Base-by-base conservation (phyloP, 2,888 invertebrate genomes). In the Oscheius sp. region DNA sequence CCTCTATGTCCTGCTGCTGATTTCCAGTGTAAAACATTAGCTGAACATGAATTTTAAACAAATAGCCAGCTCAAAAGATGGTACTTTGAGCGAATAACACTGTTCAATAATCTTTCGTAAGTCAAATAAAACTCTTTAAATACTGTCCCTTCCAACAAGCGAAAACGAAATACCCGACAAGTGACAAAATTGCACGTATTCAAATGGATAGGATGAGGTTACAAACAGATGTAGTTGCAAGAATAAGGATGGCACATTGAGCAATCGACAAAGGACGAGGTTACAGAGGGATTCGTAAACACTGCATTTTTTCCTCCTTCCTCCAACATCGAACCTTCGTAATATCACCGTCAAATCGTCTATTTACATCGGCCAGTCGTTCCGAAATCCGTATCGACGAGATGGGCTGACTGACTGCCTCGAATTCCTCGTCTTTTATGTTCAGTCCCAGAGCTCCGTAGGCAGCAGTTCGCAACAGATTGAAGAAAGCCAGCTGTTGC, bases 371-470 rank as follows among this genome's bases (percentile, higher is more conserved):
- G n/a, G 35, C n/a, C 10, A 68, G 35, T n/a, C 35, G 33, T 10
- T n/a, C 35, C 2, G n/a, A 21, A 5, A 68, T 68, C 1, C 37
- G 33, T 3, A 68, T 42, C 21, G 55, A 55, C 4, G 33, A 35
- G 2, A 68, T 9, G 9, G 68, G 33, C 32, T 53, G 53, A 2
- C 33, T 21, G 4, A 68, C 53, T 1, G n/a, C 32, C n/a, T 37
- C 21, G 21, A 68, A 55, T 1, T 53, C 42, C 35, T 68, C 68
- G n/a, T 68, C 68, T 55, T 77, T 70, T 5, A 83, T 79, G 11
- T 80, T 80, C 5, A 83, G 72, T 11, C 79, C 79, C 9, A 84
- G 62, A 2, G 82, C 76, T 5, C 74, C 77, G 48, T 83, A 84
- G 33, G 80, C 82, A 9, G 81, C 80, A 0, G 76, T 73, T 21